Conservation (phyloP, 2,888 invertebrate species). For the Hofmannophila pseudospretella region DNA sequence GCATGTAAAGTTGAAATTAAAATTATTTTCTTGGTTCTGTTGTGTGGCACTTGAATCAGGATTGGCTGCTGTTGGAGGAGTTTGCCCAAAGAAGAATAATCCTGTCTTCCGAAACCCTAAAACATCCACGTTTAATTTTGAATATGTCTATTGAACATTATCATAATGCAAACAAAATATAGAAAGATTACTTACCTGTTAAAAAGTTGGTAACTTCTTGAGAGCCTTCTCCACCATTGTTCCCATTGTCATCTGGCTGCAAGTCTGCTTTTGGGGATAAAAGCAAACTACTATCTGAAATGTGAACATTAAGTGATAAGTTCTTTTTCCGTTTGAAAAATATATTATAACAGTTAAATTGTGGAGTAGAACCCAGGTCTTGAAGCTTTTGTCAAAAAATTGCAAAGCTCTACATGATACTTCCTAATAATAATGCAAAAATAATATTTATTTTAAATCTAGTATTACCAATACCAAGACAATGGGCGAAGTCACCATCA, state of each 20-base stretch:
- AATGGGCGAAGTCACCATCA: slow-evolving; percentile 49
- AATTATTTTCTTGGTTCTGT: slow-evolving; percentile 34
- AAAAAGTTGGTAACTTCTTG: slow-evolving; percentile 61
- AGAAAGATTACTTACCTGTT: slow-evolving; percentile 36
- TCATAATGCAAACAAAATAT: too few species aligned
- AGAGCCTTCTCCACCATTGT: slow-evolving; percentile 33
- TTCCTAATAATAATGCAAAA: too few species aligned
- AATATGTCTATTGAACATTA: too few species aligned
- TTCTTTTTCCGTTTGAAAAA: too few species aligned
- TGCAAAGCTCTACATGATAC: too few species aligned
- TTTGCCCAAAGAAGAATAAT: slow-evolving; percentile 50
- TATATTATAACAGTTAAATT: too few species aligned
- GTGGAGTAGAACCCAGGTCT: too few species aligned
- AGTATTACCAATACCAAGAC: too few species aligned
- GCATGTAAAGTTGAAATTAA: slow-evolving; percentile 59
- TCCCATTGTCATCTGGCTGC: slow-evolving; percentile 27
- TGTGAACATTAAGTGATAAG: background rate
- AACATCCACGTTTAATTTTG: background rate
- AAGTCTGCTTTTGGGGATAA: slow-evolving; percentile 61
- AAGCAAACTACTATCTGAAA: slow-evolving; percentile 54
- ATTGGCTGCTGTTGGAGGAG: slow-evolving; percentile 26
- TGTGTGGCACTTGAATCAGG: slow-evolving; percentile 25
- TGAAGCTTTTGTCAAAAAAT: too few species aligned
- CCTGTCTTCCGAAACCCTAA: slow-evolving; percentile 56
- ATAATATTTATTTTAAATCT: too few species aligned